Percentiles rank a stretch among this genome's conserved stretches.
phyloP scores from a whole-genome alignment of 2,797 vertebrate genomes.

The Pseudomugil gertrudae region DNA sequence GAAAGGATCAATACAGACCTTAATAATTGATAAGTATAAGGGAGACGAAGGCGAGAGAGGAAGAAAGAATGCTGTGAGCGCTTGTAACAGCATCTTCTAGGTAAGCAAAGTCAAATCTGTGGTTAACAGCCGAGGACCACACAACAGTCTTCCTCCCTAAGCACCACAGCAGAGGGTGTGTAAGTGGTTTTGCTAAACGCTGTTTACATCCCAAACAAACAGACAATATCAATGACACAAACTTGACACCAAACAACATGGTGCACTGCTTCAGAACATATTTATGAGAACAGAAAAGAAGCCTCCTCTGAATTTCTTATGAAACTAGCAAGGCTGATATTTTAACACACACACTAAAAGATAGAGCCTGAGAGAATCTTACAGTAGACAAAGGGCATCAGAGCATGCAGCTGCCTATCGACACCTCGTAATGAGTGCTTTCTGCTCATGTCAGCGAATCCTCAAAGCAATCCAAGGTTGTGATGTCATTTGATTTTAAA shows the following conservation, averaged over 20 bases:
- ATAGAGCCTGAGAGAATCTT: constrained; percentile 41
- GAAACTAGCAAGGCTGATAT: constrained; percentile 4
- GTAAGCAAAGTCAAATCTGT: constrained; percentile 83
- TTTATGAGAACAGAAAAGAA: constrained; percentile 22
- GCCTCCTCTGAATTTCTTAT: not conserved
- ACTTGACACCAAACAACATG: constrained; percentile 27
- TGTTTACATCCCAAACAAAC: constrained; percentile 67
- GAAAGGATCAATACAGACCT: constrained; percentile 84
- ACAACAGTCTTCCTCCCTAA: constrained; percentile 42
- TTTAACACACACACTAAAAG: constrained; percentile 17
- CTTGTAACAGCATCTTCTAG: constrained; percentile 78
- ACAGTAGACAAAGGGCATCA: constrained; percentile 65
- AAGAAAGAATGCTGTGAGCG: constrained; percentile 59
- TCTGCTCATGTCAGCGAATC: constrained; percentile 79
- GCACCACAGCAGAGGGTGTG: constrained; percentile 42
- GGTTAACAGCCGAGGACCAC: constrained; percentile 76
- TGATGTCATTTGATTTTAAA: constrained; percentile 82
- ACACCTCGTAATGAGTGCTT: constrained; percentile 71
- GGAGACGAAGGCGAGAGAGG: constrained; percentile 61
- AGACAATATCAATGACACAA: constrained; percentile 47
- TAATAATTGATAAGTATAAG: constrained; percentile 87
- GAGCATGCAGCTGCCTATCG: constrained; percentile 49
- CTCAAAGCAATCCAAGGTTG: constrained; percentile 78
- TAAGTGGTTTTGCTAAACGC: constrained; percentile 57
- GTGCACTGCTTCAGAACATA: constrained; percentile 20